Base-by-base conservation (phyloP, 92 coral and sea anemone genomes). In the Phymanthus crucifer region DNA sequence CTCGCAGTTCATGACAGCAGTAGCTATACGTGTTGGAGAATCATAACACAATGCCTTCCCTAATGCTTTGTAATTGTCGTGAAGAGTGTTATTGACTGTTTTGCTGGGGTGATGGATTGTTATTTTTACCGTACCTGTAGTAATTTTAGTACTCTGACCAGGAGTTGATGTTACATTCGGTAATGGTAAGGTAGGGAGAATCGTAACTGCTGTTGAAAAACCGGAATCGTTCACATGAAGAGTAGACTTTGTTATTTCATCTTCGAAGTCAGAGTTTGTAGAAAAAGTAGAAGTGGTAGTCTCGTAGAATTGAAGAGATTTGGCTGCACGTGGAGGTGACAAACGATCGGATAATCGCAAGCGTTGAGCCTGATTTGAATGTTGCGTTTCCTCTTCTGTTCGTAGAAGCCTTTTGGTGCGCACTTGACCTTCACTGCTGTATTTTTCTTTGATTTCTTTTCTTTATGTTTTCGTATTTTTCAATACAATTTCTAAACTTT, bases 261-360 rank as follows among this genome's bases (percentile, higher is more conserved):
- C 8, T 8, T 38, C 3, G 3, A 38, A 38, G 43, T 38, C 43
- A 34, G 24, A 23, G 57, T 54, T 40, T 16, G 46, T 36, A 3
- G 81, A 77, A 73, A 88, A 78, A 83, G 88, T 77, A 78, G 87
- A 87, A 77, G 83, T 83, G 79, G 87, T 83, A 78, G 88, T 65
- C 7, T n/a, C 34, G 35, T 66, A 37, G 74, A 83, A 83, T 21
- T 70, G 69, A 18, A 71, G 43, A 52, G 79, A 83, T 72, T 87
- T 87, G 32, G 82, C 90, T 32, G 83, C 86, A 75, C 79, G 35
- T 7, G 21, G n/a, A 21, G n/a, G n/a, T n/a, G n/a, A n/a, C n/a
- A n/a, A n/a, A n/a, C n/a, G n/a, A n/a, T n/a, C n/a, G n/a, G n/a
- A n/a, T n/a, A n/a, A n/a, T n/a, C n/a, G n/a, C n/a, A 9, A 45